These are phyloP conservation scores for Leptopilina clavipes DNA, from an alignment of 1,140 invertebrate species.

Conservation along the genomic window DNA sequence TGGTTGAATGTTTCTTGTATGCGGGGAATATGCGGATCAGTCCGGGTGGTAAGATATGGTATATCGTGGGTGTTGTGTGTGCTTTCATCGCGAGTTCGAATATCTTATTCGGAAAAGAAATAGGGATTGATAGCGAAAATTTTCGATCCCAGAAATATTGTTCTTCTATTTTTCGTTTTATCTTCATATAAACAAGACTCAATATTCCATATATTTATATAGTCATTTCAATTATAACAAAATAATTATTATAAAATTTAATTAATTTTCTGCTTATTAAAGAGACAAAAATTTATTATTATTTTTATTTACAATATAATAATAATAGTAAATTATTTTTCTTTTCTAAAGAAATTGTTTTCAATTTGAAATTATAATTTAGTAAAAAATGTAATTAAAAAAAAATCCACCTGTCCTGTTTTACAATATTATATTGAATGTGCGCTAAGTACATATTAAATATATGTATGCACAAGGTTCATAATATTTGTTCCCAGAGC, in stretches of 20 bases:
- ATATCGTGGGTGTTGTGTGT: slow-evolving; percentile 31
- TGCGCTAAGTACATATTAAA: slow-evolving; percentile 9
- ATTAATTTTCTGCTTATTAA: too few species aligned
- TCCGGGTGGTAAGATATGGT: slow-evolving; percentile 26
- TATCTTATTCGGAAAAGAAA: slow-evolving; percentile 12
- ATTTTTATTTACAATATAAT: too few species aligned
- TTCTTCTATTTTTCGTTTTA: not conserved
- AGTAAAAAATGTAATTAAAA: not conserved
- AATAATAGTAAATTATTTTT: too few species aligned
- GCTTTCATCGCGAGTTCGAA: slow-evolving; percentile 19
- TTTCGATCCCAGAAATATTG: not conserved
- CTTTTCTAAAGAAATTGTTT: too few species aligned
- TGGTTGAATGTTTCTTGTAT: slow-evolving; percentile 29
- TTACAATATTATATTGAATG: not conserved
- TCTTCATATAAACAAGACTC: not conserved
- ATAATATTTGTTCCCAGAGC: slow-evolving; percentile 17
- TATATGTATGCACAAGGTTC: not conserved
- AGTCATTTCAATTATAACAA: too few species aligned
- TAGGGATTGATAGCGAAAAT: slow-evolving; percentile 12
- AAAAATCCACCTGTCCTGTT: not conserved
- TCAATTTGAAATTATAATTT: too few species aligned
- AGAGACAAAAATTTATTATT: too few species aligned
- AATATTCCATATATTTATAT: slow-evolving; percentile 8
- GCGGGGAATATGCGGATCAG: slow-evolving; percentile 9
- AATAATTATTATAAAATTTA: too few species aligned